Base-by-base conservation (phyloP, 2,113 vertebrate species). In the Xyrauchen texanus region DNA sequence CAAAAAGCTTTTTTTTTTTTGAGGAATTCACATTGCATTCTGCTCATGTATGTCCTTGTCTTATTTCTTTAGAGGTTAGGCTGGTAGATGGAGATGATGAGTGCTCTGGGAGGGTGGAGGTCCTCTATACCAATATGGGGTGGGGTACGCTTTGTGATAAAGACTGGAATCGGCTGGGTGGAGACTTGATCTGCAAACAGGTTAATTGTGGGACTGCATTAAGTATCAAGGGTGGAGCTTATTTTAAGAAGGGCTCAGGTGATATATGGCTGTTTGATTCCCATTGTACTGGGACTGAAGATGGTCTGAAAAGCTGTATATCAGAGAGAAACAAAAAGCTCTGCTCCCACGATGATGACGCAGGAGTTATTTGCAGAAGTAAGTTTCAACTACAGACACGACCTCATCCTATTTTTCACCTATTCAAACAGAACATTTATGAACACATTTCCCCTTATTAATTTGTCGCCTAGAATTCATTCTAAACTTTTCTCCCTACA, bases 21-120 rank as follows among this genome's bases (percentile, higher is more conserved):
- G 21, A 34, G 21, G 21, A 34, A 34, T 34, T 34, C 21, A 34
- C 21, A 34, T 34, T 34, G 21, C 21, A 34, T 34, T 34, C 21
- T 34, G 21, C 21, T 34, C 21, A 34, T 58, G 55, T 57, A 7
- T 49, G 47, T 49, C 47, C 51, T 55, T 2, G 7, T 57, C 34
- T 34, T 34, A 34, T 34, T 34, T 34, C 21, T 70, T 55, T 57
- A 73, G 70, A 73, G 70, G 4, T 60, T 10, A 46, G n/a, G n/a
- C 55, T 73, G 45, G 45, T 58, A n/a, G 55, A 58, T 58, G 55
- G 55, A 58, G 13, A 58, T 7, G 55, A 58, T 6, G 2, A 4
- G 6, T 58, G 55, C 13, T 58, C 55, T n/a, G 55, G 55, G 55
- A 58, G 55, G 13, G 55, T 58, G 13, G 55, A 58, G 55, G 3